Evolutionary conservation across 2,797 vertebrate genomes (phyloP), one percentile per base, ranked within the genome.

Genomic region (Apodemus agrarius): DNA sequence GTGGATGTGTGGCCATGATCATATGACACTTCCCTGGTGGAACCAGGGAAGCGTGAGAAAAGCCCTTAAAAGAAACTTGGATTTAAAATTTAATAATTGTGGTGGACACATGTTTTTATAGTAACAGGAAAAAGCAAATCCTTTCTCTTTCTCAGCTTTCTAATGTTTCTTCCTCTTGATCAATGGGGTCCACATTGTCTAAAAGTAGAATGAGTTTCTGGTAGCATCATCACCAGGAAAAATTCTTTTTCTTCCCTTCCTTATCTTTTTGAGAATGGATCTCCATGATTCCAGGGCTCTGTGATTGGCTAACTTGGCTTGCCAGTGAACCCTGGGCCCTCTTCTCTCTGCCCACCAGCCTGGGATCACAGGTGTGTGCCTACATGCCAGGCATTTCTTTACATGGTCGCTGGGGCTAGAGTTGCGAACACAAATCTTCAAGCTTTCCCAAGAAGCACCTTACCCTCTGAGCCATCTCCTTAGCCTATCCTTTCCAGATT

Each of bases 41-140:
- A 89, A 86, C 26, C 14, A 63, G 40, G 57, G 57, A 75, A 54
- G 52, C 43, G 2, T 67, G 82, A 89, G 89, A 92, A 89, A 65
- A 89, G 17, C 21, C 31, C 83, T 82, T 94, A 82, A 49, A 96
- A 94, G 83, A 89, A 90, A 26, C 7, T 37, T 49, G 24, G 49
- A 17, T 65, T 74, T 63, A 79, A 29, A 82, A 24, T 54, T 57
- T 69, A 97, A 84, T 94, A 40, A 88, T 43, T 81, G 43, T 90
- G 24, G 72, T 90, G 78, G 72, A 65, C 37, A 31, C 81, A 91
- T 82, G 6, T 57, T 89, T 90, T 82, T 72, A 81, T 31, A 37
- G 63, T 46, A 37, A 40, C 4, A 13, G 46, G 40, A 69, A 29
- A 57, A 40, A 52, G 14, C 69, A 63, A 49, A 13, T 57, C 2